These are phyloP conservation scores for Hestina assimilis DNA, from an alignment of 1,140 invertebrate genomes.

Conservation along the genomic window DNA sequence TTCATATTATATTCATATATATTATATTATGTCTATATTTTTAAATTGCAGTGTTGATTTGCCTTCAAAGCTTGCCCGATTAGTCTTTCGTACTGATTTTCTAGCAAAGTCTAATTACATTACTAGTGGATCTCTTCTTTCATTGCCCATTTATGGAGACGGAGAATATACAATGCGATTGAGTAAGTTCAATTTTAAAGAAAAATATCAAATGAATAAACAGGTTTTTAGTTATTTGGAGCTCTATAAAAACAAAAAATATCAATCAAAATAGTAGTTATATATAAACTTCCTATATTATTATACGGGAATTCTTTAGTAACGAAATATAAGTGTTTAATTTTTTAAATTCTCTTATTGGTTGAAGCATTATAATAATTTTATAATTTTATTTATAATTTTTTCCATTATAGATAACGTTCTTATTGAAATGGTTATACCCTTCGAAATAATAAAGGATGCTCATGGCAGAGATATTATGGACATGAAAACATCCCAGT, in stretches of 20 bases:
- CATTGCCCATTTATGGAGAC: not conserved
- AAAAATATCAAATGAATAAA: not conserved
- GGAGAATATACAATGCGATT: not conserved
- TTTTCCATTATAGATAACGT: not conserved
- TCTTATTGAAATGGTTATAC: constrained; percentile 3
- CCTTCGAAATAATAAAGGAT: constrained; percentile 8
- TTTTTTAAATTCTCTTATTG: not conserved
- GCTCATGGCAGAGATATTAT: constrained; percentile 1
- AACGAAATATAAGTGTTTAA: no score
- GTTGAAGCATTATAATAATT: not conserved
- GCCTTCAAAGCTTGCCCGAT: not conserved
- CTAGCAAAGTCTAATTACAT: not conserved
- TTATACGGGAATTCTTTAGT: no score
- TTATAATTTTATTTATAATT: not conserved
- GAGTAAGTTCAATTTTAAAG: not conserved
- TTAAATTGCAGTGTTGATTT: constrained; percentile 1
- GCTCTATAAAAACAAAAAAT: no score
- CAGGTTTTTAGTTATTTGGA: not conserved
- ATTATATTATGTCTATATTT: no score
- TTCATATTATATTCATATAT: no score
- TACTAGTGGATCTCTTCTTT: not conserved
- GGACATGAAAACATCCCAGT: constrained; percentile 2
- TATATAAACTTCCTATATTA: no score
- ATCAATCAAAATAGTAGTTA: no score
- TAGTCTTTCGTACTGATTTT: not conserved